These are phyloP conservation scores for Auanema sp. DNA, from an alignment of 2,888 invertebrate genomes.

Conservation along the genomic window DNA sequence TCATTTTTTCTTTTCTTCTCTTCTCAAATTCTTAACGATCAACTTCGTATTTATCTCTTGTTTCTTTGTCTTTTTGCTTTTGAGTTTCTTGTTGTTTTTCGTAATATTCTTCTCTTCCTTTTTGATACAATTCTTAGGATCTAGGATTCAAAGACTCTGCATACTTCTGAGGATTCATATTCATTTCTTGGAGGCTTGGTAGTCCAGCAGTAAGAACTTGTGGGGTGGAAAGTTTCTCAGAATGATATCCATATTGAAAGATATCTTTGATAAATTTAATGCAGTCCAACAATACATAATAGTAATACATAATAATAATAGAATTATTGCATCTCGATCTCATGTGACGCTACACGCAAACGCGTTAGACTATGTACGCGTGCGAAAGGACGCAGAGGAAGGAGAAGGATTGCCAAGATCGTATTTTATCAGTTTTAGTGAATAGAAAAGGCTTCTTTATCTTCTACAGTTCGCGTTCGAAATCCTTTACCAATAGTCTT, in stretches of 20 bases:
- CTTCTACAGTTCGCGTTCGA: no score
- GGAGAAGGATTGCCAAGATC: no score
- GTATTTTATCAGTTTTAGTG: no score
- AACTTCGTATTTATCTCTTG: not conserved
- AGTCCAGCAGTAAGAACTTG: conserved; percentile 4
- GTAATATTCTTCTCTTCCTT: conserved; percentile 24
- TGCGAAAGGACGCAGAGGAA: no score
- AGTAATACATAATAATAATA: conserved; percentile 47
- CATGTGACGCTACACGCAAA: no score
- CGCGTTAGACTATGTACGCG: no score
- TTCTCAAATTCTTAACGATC: conserved; percentile 20
- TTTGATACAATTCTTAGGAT: conserved; percentile 9
- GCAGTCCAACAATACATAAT: conserved; percentile 48
- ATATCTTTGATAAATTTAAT: conserved; percentile 47
- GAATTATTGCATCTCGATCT: conserved; percentile 41
- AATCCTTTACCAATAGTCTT: no score
- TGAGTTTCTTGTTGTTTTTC: conserved; percentile 19
- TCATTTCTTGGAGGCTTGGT: conserved; percentile 15
- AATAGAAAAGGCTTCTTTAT: no score
- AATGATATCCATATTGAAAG: conserved; percentile 40
- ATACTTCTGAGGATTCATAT: conserved; percentile 8
- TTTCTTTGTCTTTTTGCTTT: conserved; percentile 12
- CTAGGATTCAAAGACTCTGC: no score
- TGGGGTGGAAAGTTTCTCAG: conserved; percentile 1
- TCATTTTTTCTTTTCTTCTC: conserved; percentile 26